These are phyloP conservation scores for Dasyurus viverrinus DNA, from an alignment of 2,113 vertebrate genomes.

Conservation along the genomic window DNA sequence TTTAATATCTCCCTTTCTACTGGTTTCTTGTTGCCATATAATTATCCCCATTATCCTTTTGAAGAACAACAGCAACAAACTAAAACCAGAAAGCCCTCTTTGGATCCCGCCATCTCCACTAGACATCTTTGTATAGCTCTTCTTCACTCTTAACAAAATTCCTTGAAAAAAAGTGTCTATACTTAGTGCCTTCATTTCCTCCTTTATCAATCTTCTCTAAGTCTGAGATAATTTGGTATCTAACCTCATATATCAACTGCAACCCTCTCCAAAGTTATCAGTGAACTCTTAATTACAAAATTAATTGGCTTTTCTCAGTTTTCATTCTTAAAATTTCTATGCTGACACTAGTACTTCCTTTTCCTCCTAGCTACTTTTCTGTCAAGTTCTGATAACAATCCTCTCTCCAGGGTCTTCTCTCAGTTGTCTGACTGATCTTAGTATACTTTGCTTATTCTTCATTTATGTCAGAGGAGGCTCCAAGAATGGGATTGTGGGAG, in stretches of 20 bases:
- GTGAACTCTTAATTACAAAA: background rate
- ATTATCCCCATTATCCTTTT: background rate
- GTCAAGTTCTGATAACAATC: background rate
- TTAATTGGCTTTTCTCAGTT: background rate
- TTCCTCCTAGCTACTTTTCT: background rate
- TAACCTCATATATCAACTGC: no score
- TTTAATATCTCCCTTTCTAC: background rate
- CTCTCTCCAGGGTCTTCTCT: background rate
- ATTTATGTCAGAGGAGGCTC: background rate
- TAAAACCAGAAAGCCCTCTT: no score
- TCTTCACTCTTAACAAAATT: background rate
- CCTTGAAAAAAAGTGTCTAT: background rate
- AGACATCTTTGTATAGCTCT: background rate
- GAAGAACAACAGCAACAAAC: background rate
- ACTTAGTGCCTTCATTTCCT: no score
- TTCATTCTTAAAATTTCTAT: background rate
- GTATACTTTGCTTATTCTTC: background rate
- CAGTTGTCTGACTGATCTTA: background rate
- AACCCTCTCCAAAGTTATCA: background rate
- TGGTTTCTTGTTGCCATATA: background rate
- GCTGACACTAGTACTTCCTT: background rate
- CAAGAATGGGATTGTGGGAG: no score
- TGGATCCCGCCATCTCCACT: background rate
- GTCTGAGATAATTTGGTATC: background rate
- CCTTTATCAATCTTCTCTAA: background rate